phyloP scores from a whole-genome alignment of 1,140 invertebrate species.

The Drosophila arawakana region DNA sequence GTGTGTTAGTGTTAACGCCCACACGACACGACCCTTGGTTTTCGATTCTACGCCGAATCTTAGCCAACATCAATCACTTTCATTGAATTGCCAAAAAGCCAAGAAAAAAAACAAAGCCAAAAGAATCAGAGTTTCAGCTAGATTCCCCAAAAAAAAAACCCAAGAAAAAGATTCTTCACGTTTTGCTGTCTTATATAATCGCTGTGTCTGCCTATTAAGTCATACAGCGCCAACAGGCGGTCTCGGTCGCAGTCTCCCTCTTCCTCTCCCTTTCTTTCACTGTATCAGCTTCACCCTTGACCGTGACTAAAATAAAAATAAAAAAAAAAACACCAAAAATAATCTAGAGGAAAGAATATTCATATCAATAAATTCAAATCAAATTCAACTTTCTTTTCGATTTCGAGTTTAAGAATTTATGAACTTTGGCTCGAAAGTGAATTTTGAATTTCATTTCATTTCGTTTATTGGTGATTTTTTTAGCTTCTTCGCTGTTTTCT shows the following conservation, averaged over 20 bases:
- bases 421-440: slow-evolving; percentile 46
- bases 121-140: slow-evolving; percentile 23
- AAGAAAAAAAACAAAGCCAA: slow-evolving; percentile 25
- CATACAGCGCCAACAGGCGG: slow-evolving; percentile 43
- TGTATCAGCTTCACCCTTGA: slow-evolving; percentile 34
- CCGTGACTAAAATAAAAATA: slow-evolving; percentile 25
- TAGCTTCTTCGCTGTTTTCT: slow-evolving; percentile 1
- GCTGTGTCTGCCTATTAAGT: slow-evolving; percentile 70
- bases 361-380: slow-evolving; percentile 39
- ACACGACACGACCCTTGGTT: slow-evolving; percentile 52
- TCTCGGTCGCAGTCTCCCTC: background rate
- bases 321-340: background rate
- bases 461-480: background rate
- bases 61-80: slow-evolving; percentile 79
- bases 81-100: slow-evolving; percentile 74
- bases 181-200: slow-evolving; percentile 63
- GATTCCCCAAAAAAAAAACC: background rate
- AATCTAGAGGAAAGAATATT: slow-evolving; percentile 13
- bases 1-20: slow-evolving; percentile 8
- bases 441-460: slow-evolving; percentile 43
- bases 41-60: slow-evolving; percentile 51
- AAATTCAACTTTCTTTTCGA: slow-evolving; percentile 39
- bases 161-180: slow-evolving; percentile 10
- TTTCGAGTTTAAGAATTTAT: slow-evolving; percentile 31
- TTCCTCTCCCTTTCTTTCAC: no score